Base-by-base conservation (phyloP, 1,140 invertebrate genomes). In the Ooceraea biroi region DNA sequence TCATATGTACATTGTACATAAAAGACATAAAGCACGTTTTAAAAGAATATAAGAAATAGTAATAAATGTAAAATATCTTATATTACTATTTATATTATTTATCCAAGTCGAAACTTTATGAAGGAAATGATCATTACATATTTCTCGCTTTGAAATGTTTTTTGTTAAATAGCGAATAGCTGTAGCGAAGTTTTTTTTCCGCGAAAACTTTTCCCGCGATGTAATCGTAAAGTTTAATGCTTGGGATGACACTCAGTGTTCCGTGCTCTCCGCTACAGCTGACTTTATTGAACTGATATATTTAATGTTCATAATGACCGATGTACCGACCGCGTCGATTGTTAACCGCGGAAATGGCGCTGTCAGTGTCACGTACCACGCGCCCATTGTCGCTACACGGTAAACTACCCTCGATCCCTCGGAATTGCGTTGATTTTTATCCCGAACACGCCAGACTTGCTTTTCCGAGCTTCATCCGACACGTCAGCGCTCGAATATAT, bases 271-370 rank as follows among this genome's bases (percentile, higher is more conserved):
- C 17, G 22, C 30, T 78, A 50, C 65, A 58, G 69, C 30, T 80
- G 65, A 80, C 76, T 69, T 80, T 80, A 80, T 80, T 69, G 50
- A 80, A 69, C 65, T 36, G 85, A 63, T 27, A 63, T 74, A 87
- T 86, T 86, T 71, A 87, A 66, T 55, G 69, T 76, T 82, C 44
- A 48, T 50, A 44, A 68, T 48, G 66, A 88, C 50, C 71, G 80
- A 50, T 69, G 77, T 68, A 80, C 68, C 86, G 41, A 14, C 17
- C 46, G 57, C 25, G n/a, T 14, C 60, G 85, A 87, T 88, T 86
- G 85, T 73, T 69, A 73, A 55, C 52, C 82, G 52, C 85, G 85
- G 72, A 86, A 87, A 88, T 88, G 57, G 85, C 82, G 82, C 66
- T 87, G 77, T 85, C 85, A 69, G 68, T 73, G 85, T 87, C 86